phyloP scores from a whole-genome alignment of 1,140 invertebrate species.

The Zaprionus lachaisei region DNA sequence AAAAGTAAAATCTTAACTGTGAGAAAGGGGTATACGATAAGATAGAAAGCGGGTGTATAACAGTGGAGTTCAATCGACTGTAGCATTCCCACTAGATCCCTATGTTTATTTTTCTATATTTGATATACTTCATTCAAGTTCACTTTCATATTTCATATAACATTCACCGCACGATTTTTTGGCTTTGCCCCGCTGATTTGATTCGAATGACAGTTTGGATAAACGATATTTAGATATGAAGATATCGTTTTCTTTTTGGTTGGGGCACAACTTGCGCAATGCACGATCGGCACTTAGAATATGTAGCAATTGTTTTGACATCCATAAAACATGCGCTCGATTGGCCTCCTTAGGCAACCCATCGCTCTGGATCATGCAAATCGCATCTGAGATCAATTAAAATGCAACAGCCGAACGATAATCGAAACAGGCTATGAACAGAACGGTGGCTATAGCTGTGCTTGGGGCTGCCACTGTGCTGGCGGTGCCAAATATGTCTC shows the following conservation, averaged over 20 bases:
- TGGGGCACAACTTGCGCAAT: conserved; percentile 64
- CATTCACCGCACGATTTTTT: conserved; percentile 34
- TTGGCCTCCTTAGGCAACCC: conserved; percentile 75
- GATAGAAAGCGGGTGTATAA: too few relatives aligned
- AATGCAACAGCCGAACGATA: conserved; percentile 72
- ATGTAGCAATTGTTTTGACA: conserved; percentile 80
- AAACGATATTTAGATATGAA: conserved; percentile 29
- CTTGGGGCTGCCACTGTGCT: conserved; percentile 16
- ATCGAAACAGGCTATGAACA: conserved; percentile 50
- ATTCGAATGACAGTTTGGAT: conserved; percentile 34
- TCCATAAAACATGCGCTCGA: conserved; percentile 81
- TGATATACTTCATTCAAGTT: too few relatives aligned
- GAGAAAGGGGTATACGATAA: too few relatives aligned
- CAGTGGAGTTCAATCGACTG: too few relatives aligned
- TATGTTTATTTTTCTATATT: too few relatives aligned
- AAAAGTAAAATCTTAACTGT: too few relatives aligned
- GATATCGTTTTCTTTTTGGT: conserved; percentile 7
- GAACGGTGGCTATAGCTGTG: neutral
- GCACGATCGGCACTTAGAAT: conserved; percentile 63
- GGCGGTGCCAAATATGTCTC: conserved; percentile 74
- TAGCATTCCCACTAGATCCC: too few relatives aligned
- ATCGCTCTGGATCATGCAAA: conserved; percentile 73
- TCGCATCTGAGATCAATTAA: conserved; percentile 71
- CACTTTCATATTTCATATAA: neutral
- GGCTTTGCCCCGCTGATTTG: conserved; percentile 51